Evolutionary conservation across 2,113 vertebrate species (phyloP), one percentile per base, ranked within the genome.

Genomic region (Bos javanicus): DNA sequence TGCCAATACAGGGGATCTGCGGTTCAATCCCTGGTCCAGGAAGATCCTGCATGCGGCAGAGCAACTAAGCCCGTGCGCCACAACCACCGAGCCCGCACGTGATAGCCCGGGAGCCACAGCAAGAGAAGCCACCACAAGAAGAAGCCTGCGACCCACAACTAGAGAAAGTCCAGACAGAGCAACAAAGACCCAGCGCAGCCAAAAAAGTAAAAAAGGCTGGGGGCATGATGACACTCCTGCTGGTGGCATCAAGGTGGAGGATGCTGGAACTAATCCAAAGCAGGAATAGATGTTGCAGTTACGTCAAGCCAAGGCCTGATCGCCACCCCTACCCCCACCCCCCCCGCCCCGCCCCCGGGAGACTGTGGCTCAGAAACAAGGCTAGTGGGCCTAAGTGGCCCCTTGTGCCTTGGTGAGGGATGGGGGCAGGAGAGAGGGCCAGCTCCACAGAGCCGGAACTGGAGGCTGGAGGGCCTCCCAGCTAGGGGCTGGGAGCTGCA

Each of bases 381-480:
- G 14, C 28, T 21, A 39, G 25, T 7, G 11, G 5, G 14, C 28
- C 4, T 26, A 7, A 25, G n/a, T 23, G 54, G 48, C 14, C 80
- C 57, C 1, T 2, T 5, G 48, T 36, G 10, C 50, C 59, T 80
- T 11, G 13, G 16, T 71, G 52, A 54, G 84, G 30, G 11, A 10
- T 3, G 7, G 5, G 6, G 3, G 2, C 13, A 30, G 23, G 5
- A n/a, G 52, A 13, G 23, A 54, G 30, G 19, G 15, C 7, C 28
- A 87, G 60, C 1, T 19, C 19, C 9, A 6, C 0, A 2, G 74
- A 83, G 6, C 3, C 0, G 2, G 74, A 83, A 6, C 3, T 43
- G 76, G 46, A 85, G 74, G 74, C 60, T 28, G 0, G 0, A 54
- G 67, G 26, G 15, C 26, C 11, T 46, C 39, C 86, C 50, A 30